A percentile compares a stretch with the other conserved stretches of the same genome.
Evolutionary conservation across 2,113 vertebrate genomes (phyloP).

Genomic region (Casuarius casuarius): DNA sequence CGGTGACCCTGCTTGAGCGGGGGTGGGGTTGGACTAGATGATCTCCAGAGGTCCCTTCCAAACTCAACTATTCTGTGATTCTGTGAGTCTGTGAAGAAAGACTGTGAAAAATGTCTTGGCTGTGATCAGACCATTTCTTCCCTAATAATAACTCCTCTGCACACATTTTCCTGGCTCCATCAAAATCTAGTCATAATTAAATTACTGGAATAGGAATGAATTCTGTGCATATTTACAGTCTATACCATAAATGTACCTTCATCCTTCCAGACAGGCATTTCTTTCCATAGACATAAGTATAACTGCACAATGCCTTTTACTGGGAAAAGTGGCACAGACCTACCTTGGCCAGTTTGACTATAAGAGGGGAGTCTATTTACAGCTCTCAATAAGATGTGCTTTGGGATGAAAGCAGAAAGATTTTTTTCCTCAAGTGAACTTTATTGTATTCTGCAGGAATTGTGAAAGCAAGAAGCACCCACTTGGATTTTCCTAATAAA

Average conservation of each 20-base stretch:
- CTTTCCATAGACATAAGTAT: neutral
- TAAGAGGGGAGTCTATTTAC: neutral
- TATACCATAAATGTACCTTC: neutral
- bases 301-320: neutral
- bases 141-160: neutral
- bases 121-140: neutral
- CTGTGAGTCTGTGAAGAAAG: neutral
- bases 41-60: too few species aligned
- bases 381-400: neutral
- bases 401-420: neutral
- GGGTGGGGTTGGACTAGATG: too few species aligned
- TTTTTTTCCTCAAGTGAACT: neutral
- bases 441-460: neutral
- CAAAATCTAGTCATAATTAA: neutral
- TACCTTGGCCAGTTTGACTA: neutral
- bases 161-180: neutral
- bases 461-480: neutral
- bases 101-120: neutral
- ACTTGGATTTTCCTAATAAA: neutral
- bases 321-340: neutral
- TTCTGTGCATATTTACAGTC: neutral
- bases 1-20: too few species aligned
- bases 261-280: neutral
- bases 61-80: too few species aligned
- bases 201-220: neutral